Conservation (phyloP, 2,113 vertebrate species). For the Lepus timidus region DNA sequence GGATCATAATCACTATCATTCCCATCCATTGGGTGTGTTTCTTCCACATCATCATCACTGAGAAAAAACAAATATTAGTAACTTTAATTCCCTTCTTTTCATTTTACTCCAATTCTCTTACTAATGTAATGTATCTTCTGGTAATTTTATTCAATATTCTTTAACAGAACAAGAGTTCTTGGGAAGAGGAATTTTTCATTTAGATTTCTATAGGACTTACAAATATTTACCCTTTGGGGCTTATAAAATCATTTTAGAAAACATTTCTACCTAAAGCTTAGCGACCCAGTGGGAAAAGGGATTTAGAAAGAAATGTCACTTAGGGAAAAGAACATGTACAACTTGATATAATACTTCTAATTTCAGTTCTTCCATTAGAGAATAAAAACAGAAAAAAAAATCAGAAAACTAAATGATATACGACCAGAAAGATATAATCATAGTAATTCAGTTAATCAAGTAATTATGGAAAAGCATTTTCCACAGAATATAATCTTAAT, state of each 20-base stretch:
- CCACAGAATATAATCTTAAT: background rate
- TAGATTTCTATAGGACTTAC: constrained; percentile 2
- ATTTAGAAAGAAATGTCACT: constrained; percentile 43
- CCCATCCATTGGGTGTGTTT: constrained; percentile 94
- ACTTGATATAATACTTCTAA: background rate
- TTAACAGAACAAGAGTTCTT: constrained; percentile 15
- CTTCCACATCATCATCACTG: constrained; percentile 97
- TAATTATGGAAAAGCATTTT: background rate
- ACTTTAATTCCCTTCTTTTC: constrained; percentile 51
- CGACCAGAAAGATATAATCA: constrained; percentile 15
- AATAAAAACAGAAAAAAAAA: constrained; percentile 53
- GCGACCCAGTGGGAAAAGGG: background rate
- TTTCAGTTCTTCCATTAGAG: background rate
- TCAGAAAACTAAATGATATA: background rate
- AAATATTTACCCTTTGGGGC: background rate
- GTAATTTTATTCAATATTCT: constrained; percentile 7
- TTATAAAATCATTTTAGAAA: constrained; percentile 27
- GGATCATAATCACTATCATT: constrained; percentile 99
- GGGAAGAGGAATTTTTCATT: background rate
- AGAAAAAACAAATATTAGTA: constrained; percentile 80
- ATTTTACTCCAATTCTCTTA: constrained; percentile 38
- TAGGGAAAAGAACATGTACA: constrained; percentile 49
- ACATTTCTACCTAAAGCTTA: constrained; percentile 50
- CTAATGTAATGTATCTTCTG: background rate
- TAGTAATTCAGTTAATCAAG: constrained; percentile 39